Evolutionary conservation across 2,888 invertebrate genomes (phyloP).

Genomic region (Dysmachus trigonus): DNA sequence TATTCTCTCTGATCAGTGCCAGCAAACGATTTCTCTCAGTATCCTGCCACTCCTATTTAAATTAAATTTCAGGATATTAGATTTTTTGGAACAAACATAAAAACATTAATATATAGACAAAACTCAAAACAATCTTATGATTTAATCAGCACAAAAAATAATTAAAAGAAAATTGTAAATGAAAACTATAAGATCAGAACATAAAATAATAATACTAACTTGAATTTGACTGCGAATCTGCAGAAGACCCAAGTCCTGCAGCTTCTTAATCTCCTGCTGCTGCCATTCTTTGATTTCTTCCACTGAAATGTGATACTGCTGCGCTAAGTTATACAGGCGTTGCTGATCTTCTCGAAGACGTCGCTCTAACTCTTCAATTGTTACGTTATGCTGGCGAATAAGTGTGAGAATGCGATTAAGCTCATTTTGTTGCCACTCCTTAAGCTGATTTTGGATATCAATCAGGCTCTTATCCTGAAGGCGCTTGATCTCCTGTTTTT

Average conservation of each 20-base stretch:
- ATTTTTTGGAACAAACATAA: neutral
- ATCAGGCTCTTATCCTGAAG: conserved; percentile 59
- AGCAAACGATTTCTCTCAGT: conserved; percentile 58
- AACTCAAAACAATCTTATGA: neutral
- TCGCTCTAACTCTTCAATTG: conserved; percentile 54
- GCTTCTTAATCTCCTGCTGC: conserved; percentile 56
- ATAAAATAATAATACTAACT: neutral
- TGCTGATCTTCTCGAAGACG: conserved; percentile 52
- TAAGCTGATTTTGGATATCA: conserved; percentile 56
- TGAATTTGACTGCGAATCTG: conserved; percentile 53
- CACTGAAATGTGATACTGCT: conserved; percentile 55
- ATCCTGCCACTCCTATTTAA: conserved; percentile 57
- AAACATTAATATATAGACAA: too few species aligned
- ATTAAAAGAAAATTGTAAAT: too few species aligned
- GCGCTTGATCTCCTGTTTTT: conserved; percentile 56
- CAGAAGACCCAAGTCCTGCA: conserved; percentile 55
- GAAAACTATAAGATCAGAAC: neutral
- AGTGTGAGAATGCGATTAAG: conserved; percentile 57
- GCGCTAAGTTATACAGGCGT: conserved; percentile 52
- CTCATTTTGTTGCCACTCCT: conserved; percentile 58
- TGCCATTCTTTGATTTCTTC: conserved; percentile 58
- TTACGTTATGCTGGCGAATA: conserved; percentile 53
- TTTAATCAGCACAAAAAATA: neutral
- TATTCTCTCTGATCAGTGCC: conserved; percentile 55
- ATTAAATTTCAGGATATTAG: neutral